Percentiles rank a stretch among this genome's conserved stretches.
Evolutionary conservation across 2,113 vertebrate species (phyloP).

Genomic region (Python bivittatus): DNA sequence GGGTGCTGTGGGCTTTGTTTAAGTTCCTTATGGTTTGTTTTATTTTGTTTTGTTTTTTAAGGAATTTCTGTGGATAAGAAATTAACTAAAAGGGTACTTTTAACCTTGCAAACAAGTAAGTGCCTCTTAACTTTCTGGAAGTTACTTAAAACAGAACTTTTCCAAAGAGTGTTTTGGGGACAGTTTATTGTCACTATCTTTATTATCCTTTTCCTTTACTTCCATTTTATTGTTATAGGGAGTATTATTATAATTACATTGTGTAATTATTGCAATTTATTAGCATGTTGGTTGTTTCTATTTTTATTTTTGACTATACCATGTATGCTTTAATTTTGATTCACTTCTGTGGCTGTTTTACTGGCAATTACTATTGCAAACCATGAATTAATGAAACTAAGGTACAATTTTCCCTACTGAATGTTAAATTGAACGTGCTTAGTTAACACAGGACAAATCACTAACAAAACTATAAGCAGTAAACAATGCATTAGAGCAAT

Average conservation of each 20-base stretch:
- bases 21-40: neutral
- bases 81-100: neutral
- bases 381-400: neutral
- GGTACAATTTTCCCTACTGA: neutral
- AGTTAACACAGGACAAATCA: neutral
- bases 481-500: neutral
- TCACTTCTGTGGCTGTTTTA: neutral
- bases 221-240: neutral
- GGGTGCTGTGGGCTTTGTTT: neutral
- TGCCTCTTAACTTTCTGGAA: neutral
- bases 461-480: neutral
- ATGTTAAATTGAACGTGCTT: neutral
- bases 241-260: neutral
- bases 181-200: neutral
- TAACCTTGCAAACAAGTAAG: neutral
- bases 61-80: neutral
- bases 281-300: neutral
- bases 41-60: no score
- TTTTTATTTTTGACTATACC: neutral
- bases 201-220: neutral
- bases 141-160: neutral
- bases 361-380: neutral
- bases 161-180: neutral
- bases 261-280: neutral
- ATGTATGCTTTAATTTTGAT: neutral